phyloP scores from a whole-genome alignment of 2,888 invertebrate species.

The Amblyjoppa proteus region DNA sequence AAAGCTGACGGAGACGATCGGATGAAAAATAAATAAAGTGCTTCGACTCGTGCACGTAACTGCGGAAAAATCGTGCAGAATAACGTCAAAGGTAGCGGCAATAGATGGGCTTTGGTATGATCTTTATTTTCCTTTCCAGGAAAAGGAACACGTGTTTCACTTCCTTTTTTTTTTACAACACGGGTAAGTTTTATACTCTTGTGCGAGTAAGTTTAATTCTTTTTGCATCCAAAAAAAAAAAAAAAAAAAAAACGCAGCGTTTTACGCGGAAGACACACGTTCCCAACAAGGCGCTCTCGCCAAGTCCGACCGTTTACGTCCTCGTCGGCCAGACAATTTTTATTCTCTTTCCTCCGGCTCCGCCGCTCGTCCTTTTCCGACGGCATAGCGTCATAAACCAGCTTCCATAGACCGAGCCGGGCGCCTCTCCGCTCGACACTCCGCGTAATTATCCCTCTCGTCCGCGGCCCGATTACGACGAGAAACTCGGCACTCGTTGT shows the following conservation, averaged over 20 bases:
- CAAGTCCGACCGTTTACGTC: not conserved
- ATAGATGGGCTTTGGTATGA: no score
- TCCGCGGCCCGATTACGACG: not conserved
- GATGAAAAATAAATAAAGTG: no score
- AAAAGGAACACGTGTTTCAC: no score
- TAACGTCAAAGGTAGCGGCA: no score
- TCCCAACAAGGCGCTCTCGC: not conserved
- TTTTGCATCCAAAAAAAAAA: not conserved
- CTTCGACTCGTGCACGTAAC: no score
- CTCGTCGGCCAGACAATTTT: not conserved
- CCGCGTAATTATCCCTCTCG: constrained; percentile 48
- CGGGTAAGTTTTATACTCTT: not conserved
- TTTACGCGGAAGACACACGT: not conserved
- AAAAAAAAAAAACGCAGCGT: not conserved
- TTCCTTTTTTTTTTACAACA: no score
- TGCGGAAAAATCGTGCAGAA: no score
- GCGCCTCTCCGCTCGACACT: constrained; percentile 7
- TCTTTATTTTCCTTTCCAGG: no score
- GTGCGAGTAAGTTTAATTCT: not conserved
- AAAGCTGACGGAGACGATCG: no score
- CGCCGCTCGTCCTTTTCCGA: not conserved
- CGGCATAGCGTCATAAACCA: constrained; percentile 5
- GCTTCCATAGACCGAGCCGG: not conserved
- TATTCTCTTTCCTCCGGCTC: not conserved
- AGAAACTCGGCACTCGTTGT: constrained; percentile 9